Evolutionary conservation across 1,140 invertebrate genomes (phyloP).

Genomic region (Papilio xuthus): DNA sequence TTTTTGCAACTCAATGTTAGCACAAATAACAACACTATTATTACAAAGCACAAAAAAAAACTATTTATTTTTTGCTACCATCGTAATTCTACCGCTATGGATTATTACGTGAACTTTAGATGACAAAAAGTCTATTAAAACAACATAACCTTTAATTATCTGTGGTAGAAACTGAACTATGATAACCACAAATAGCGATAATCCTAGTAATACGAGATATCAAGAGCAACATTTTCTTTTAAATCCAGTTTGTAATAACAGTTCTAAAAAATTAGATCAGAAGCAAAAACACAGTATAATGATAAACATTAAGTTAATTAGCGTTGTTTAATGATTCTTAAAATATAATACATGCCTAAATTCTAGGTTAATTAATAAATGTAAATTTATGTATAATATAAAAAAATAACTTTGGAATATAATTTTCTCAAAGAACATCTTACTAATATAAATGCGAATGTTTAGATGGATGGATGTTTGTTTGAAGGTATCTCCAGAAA

Average conservation of each 20-base stretch:
- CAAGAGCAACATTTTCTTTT: neutral
- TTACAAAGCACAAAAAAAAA: conserved; percentile 11
- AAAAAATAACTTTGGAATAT: no score
- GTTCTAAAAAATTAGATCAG: neutral
- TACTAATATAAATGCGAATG: no score
- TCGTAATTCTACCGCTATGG: neutral
- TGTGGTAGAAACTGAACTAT: neutral
- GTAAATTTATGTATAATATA: no score
- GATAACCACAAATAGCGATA: neutral
- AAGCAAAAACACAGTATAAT: neutral
- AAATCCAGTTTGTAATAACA: neutral
- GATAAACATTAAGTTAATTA: neutral
- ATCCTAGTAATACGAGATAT: neutral
- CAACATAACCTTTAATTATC: neutral
- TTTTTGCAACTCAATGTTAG: conserved; percentile 34
- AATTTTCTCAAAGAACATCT: no score
- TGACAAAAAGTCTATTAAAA: conserved; percentile 25
- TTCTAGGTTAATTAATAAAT: no score
- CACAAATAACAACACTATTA: conserved; percentile 26
- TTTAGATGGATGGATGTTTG: no score
- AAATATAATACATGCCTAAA: no score
- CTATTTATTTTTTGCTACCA: conserved; percentile 16
- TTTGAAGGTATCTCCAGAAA: no score
- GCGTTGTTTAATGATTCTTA: neutral
- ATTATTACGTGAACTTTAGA: conserved; percentile 10